Evolutionary conservation across 1,140 invertebrate genomes (phyloP).

Genomic region (Calliopsis andreniformis): DNA sequence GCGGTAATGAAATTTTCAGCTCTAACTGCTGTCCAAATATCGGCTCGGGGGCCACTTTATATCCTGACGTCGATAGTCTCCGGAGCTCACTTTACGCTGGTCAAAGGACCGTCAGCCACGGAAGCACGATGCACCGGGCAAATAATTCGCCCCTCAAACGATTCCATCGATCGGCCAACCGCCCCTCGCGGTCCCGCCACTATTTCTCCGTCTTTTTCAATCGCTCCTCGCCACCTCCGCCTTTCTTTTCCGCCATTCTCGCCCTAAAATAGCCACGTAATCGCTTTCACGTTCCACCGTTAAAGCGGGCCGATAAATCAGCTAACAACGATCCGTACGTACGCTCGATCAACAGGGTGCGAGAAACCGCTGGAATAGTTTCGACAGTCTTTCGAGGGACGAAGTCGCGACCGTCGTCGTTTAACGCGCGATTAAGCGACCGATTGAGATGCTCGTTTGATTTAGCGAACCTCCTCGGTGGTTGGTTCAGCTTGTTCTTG

Average conservation of each 20-base stretch:
- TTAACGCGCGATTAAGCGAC: slow-evolving; percentile 8
- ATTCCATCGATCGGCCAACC: slow-evolving; percentile 35
- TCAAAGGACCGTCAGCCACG: slow-evolving; percentile 31
- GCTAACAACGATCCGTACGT: slow-evolving; percentile 36
- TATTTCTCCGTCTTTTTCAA: slow-evolving; percentile 42
- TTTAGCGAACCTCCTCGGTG: not conserved
- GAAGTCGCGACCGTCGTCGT: not conserved
- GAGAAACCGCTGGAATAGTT: not conserved
- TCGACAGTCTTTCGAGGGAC: slow-evolving; percentile 1
- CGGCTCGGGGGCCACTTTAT: slow-evolving; percentile 12
- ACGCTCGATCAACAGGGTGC: slow-evolving; percentile 34
- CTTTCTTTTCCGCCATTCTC: not conserved
- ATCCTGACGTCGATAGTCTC: slow-evolving; percentile 27
- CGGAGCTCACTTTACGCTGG: slow-evolving; percentile 20
- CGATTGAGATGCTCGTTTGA: not conserved
- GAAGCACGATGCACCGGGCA: slow-evolving; percentile 31
- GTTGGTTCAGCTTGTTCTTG: too few species aligned
- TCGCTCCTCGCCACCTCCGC: slow-evolving; percentile 20
- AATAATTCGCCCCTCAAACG: slow-evolving; percentile 49
- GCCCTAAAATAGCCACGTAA: slow-evolving; percentile 33
- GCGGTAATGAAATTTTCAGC: slow-evolving; percentile 24
- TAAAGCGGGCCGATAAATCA: slow-evolving; percentile 50
- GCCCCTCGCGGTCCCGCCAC: not conserved
- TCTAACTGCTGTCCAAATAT: slow-evolving; percentile 28
- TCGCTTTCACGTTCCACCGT: slow-evolving; percentile 40